Evolutionary conservation across 2,797 vertebrate genomes (phyloP).

Genomic region (Pangasius djambal): DNA sequence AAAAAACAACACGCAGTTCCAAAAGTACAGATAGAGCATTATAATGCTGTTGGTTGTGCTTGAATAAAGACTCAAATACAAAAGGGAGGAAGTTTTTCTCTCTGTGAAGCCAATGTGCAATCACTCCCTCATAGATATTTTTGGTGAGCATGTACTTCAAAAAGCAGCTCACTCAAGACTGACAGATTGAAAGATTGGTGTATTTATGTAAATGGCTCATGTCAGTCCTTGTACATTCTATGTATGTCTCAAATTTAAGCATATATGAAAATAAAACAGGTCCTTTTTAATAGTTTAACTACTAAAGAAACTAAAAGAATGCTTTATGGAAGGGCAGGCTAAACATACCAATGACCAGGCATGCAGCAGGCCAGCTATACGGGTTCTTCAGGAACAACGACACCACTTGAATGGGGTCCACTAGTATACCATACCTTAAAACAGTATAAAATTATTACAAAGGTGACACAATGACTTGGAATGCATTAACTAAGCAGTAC

Average conservation of each 20-base stretch:
- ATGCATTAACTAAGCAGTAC: background rate
- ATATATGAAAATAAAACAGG: background rate
- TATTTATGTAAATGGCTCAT: background rate
- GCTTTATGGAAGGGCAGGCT: background rate
- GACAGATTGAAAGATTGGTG: background rate
- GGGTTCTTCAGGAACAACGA: constrained; percentile 89
- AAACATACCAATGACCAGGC: constrained; percentile 86
- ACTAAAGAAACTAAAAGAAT: background rate
- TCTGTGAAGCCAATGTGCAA: background rate
- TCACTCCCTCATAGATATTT: background rate
- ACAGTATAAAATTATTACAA: constrained; percentile 10
- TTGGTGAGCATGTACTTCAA: background rate
- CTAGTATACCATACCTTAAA: constrained; percentile 86
- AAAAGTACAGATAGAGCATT: background rate
- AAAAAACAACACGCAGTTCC: background rate
- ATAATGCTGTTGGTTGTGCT: background rate
- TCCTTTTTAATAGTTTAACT: background rate
- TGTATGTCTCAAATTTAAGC: background rate
- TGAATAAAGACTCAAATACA: background rate
- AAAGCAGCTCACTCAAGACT: background rate
- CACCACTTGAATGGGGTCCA: constrained; percentile 90
- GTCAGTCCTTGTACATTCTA: background rate
- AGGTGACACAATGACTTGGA: background rate
- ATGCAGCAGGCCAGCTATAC: constrained; percentile 88
- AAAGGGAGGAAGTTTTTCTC: background rate